Conservation (phyloP, 2,888 invertebrate genomes). For the Dicycla oo region DNA sequence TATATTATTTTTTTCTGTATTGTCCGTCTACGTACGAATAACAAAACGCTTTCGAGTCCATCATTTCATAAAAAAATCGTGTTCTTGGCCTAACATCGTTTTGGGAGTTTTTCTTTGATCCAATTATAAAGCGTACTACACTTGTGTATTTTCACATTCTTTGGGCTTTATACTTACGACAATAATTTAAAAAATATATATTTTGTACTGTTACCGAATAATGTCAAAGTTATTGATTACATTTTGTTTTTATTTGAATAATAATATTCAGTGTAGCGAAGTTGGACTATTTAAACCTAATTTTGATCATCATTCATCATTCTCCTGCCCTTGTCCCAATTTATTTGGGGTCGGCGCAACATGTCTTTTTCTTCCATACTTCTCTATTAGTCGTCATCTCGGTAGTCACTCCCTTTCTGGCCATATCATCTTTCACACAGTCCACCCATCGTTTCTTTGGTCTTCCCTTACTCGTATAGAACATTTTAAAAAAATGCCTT, state of each 20-base stretch:
- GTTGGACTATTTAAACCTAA: neutral
- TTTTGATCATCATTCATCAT: neutral
- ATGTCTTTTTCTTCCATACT: too few relatives aligned
- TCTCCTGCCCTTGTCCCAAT: too few relatives aligned
- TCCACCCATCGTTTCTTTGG: too few relatives aligned
- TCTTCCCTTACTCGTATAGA: too few relatives aligned
- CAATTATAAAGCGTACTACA: neutral
- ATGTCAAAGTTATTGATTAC: constrained; percentile 30
- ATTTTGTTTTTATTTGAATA: constrained; percentile 29
- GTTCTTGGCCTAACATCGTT: constrained; percentile 13
- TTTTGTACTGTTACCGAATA: neutral
- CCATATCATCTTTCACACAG: too few relatives aligned
- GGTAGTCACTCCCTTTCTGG: too few relatives aligned
- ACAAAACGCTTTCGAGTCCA: constrained; percentile 2
- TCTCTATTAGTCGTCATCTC: too few relatives aligned
- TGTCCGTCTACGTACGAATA: too few relatives aligned
- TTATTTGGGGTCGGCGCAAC: too few relatives aligned
- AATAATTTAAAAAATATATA: constrained; percentile 19
- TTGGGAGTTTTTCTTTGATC: constrained; percentile 21
- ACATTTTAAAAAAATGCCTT: too few relatives aligned
- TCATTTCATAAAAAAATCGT: neutral
- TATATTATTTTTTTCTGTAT: neutral
- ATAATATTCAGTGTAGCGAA: neutral
- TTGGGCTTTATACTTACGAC: constrained; percentile 18
- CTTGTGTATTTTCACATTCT: constrained; percentile 30